Evolutionary conservation across 2,113 vertebrate genomes (phyloP), one percentile per base, ranked within the genome.

Genomic region (Tretioscincus oriximinensis): DNA sequence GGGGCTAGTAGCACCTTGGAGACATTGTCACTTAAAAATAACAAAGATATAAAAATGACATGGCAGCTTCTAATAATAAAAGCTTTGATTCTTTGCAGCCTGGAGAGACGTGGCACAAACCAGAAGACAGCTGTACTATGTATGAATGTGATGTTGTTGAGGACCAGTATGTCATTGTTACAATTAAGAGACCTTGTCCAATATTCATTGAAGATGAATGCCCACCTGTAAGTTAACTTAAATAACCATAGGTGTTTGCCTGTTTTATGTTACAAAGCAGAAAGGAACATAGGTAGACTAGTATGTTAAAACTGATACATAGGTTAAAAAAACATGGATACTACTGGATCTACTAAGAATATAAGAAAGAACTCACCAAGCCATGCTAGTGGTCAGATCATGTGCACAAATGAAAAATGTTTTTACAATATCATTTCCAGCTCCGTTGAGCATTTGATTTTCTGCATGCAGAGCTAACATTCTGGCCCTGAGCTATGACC

Each of bases 121-220:
- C 91, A 0, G 84, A 29, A 66, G 26, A 92, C 84, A 90, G 29
- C 45, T 96, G 95, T 18, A 91, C 84, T 61, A 81, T 18, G 21
- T 86, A 95, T 31, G 67, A 77, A 31, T 96, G 95, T 87, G 90
- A 95, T 81, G 68, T 41, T 54, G 1, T 89, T 6, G 54, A 2
- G 11, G 82, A 87, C 1, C 66, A 85, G 47, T 89, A 88, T 2
- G 31, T 85, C 77, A 73, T 78, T 81, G 89, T 94, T 5, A 20
- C 89, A 7, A 58, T 5, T 14, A 74, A 49, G 81, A 90, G 29
- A 85, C 76, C 49, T 1, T 96, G 95, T 26, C 85, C 88, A 63
- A 1, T 2, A 3, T 71, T 88, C 9, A 65, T 80, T 22, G 1
- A 49, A 0, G 66, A 88, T 2, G 21, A 35, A 18, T 96, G 95